Conservation (phyloP, 1,140 invertebrate species). For the Whitmania pigra region DNA sequence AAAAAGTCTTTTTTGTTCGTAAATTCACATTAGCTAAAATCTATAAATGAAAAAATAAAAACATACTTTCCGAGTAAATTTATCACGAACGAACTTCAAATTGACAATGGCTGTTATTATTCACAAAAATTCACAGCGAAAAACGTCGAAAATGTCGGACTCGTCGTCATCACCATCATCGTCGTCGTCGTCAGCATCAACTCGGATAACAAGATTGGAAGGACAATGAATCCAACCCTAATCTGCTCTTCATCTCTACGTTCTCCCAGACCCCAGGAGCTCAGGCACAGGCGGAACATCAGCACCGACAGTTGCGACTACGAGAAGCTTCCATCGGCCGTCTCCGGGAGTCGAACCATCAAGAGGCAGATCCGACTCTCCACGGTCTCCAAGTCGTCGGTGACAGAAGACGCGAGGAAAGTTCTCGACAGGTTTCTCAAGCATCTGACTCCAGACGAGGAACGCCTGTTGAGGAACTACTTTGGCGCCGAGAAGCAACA, state of each 20-base stretch:
- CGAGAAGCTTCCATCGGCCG: not conserved
- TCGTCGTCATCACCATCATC: not conserved
- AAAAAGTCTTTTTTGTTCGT: no score
- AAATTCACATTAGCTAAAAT: no score
- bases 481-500: not conserved
- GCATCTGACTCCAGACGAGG: not conserved
- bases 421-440: not conserved
- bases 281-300: not conserved
- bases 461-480: not conserved
- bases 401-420: not conserved
- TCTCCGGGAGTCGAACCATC: not conserved
- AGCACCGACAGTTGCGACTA: constrained; percentile 17
- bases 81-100: no score
- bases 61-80: no score
- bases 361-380: not conserved
- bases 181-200: not conserved
- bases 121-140: not conserved
- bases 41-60: no score
- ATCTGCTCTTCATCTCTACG: not conserved
- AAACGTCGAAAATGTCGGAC: not conserved
- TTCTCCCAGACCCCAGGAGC: not conserved
- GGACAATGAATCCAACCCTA: not conserved
- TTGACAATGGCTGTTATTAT: no score
- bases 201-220: not conserved
- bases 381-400: not conserved